Evolutionary conservation across 2,888 invertebrate genomes (phyloP), one percentile per base, ranked within the genome.

Genomic region (Plemyria rubiginata): DNA sequence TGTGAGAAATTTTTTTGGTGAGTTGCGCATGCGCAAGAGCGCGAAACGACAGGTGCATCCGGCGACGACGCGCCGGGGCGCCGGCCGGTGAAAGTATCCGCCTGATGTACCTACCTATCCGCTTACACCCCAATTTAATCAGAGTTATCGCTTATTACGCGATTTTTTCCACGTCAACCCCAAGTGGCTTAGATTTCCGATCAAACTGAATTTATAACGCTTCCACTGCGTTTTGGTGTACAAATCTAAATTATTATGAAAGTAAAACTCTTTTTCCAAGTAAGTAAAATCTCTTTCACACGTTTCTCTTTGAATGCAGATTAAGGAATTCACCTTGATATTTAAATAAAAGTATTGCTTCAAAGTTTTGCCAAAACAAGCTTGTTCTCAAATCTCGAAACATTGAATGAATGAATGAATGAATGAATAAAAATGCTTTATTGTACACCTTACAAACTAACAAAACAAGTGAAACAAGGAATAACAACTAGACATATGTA

Each of bases 71-170:
- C n/a, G n/a, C n/a, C n/a, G n/a, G n/a, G n/a, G 51, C 59, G 80
- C 32, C 50, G 50, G 15, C 81, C 77, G 84, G 89, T 87, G 89
- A 90, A 90, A 90, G 89, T 87, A 73, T 76, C 72, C 77, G 79
- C 70, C 71, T 74, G 69, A 81, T 77, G 76, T 88, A 32, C 32
- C 32, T 32, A 32, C 32, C 32, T 32, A 86, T 90, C 89, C 89
- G 90, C 80, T 86, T 85, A 81, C 81, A 77, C 76, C 73, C 75
- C 68, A 80, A 79, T 70, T 71, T 68, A 59, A 53, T 41, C 49
- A 38, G 50, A 61, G 43, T 60, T 59, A 60, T 57, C 46, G 54
- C 53, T 45, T 55, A 41, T 49, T 65, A 65, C 65, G 57, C 54
- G 54, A 41, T 54, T 60, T 65, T 60, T 40, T 40, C 11, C 28